Evolutionary conservation across 1,140 invertebrate species (phyloP), one percentile per base, ranked within the genome.

Genomic region (Drosophila neocordata): DNA sequence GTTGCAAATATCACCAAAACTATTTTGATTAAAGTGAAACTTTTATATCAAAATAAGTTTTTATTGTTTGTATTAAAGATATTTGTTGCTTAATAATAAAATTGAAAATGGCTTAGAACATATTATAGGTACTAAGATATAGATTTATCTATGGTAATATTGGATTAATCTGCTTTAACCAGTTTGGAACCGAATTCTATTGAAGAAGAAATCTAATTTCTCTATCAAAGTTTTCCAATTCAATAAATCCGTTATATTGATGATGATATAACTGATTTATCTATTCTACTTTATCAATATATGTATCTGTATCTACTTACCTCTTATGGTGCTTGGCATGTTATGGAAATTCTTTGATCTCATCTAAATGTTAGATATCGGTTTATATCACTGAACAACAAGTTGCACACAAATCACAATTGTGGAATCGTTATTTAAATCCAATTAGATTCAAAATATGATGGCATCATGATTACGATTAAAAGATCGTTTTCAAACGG

Each of bases 281-380:
- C n/a, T n/a, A n/a, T n/a, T n/a, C n/a, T n/a, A n/a, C n/a, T n/a
- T n/a, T n/a, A n/a, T n/a, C n/a, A n/a, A n/a, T n/a, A n/a, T n/a
- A n/a, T n/a, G n/a, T 24, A 24, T 24, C 4, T 24, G 4, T 31
- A 31, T 52, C 35, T 8, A 13, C 89, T 85, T 63, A 90, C 89
- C 89, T 87, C 89, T 68, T 15, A 90, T 90, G 53, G 89, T 90
- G 77, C 89, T 90, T 41, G 89, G 89, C 89, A 90, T 90, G 83
- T 73, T 89, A 83, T 79, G 65, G 60, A 66, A 44, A 62, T 83
- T 88, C 55, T 69, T 62, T 37, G 67, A 59, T 67, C 60, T 79
- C 83, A 88, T 79, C 69, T 76, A 74, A 51, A 52, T 52, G 73
- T 35, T 34, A 34, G 13, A 56, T 34, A 31, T 59, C 6, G 41